phyloP scores from a whole-genome alignment of 2,888 invertebrate genomes.

The Endomychus coccineus region DNA sequence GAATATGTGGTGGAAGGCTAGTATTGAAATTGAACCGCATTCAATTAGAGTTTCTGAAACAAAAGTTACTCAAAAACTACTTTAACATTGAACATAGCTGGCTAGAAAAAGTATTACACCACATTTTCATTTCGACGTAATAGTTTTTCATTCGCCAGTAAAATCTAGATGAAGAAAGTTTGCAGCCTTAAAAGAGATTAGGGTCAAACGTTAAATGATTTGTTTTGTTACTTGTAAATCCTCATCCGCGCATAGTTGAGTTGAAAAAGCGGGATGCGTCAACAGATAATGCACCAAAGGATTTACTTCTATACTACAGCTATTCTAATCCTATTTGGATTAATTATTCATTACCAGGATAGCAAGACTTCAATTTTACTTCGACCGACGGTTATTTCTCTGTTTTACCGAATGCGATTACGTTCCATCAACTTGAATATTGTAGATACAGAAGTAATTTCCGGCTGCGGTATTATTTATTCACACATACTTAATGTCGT shows the following conservation, averaged over 20 bases:
- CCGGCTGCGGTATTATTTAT: not conserved
- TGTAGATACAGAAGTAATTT: not conserved
- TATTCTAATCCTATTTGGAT: not conserved
- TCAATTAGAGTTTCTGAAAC: too few relatives aligned
- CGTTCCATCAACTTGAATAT: too few relatives aligned
- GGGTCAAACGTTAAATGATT: conserved; percentile 1
- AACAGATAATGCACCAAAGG: not conserved
- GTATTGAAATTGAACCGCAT: too few relatives aligned
- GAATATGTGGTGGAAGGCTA: too few relatives aligned
- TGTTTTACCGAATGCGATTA: too few relatives aligned
- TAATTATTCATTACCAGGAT: not conserved
- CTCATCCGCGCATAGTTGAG: conserved; percentile 1
- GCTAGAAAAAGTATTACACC: too few relatives aligned
- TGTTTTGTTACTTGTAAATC: conserved; percentile 1
- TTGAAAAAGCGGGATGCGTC: not conserved
- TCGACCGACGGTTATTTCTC: too few relatives aligned
- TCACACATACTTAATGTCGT: too few relatives aligned
- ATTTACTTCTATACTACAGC: not conserved
- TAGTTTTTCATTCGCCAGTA: not conserved
- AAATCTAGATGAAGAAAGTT: conserved; percentile 1
- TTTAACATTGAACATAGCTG: too few relatives aligned
- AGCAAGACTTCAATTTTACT: too few relatives aligned
- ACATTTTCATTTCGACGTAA: too few relatives aligned
- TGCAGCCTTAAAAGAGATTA: not conserved
- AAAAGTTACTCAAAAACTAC: too few relatives aligned